Evolutionary conservation across 2,113 vertebrate genomes (phyloP), one percentile per base, ranked within the genome.

Genomic region (Nipponia nippon): DNA sequence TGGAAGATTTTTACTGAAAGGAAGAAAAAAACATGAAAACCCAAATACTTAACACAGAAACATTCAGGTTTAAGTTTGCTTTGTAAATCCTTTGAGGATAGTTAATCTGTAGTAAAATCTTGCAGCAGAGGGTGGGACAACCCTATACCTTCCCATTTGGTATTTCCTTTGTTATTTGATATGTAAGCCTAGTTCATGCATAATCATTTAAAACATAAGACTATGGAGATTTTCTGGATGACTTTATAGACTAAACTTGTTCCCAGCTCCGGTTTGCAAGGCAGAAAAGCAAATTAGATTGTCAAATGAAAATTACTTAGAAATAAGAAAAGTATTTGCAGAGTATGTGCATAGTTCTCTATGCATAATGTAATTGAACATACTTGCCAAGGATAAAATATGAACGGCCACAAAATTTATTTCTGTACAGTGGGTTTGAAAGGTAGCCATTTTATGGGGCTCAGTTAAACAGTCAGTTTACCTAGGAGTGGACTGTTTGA

Each of bases 131-230:
- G 71, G 71, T 69, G 73, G 88, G 90, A 88, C 69, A 89, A 27
- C 71, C 65, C 50, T 72, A 11, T 83, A 58, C 90, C 81, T 89
- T 96, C 82, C 80, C 83, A 49, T 71, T 84, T 97, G 95, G 88
- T 72, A 93, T 94, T 93, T 87, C 38, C 89, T 94, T 87, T 87
- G 91, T 92, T 93, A 90, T 84, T 90, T 79, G 88, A 96, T 97
- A 85, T 34, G 8, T 46, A 78, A 67, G 83, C 58, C 72, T 53
- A 40, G 58, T 95, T 95, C 81, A 58, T 87, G 87, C 84, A 90
- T 86, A 93, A 76, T 89, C 88, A 89, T 85, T 96, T 94, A 93
- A 95, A 95, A 94, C 42, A 53, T 42, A 87, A 88, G 71, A 63
- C 69, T 83, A 1, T 42, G 52, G 58, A 92, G 76, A 44, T 89